Percentiles rank a stretch among this genome's conserved stretches.
Evolutionary conservation across 1,140 invertebrate genomes (phyloP).

Genomic region (Vollenhovia emeryi): DNA sequence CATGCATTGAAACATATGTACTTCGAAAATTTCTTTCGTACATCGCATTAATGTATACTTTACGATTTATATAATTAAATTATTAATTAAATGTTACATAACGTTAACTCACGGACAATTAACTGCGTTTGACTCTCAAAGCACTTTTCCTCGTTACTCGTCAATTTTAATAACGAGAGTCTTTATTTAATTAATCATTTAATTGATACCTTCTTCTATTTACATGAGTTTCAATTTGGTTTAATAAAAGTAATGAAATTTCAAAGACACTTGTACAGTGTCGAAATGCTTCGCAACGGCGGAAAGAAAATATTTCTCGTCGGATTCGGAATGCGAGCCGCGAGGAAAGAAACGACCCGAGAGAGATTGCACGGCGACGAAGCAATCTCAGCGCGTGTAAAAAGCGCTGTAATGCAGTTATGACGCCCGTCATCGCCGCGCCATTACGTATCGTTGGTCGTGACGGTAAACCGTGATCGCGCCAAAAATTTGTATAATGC

Average conservation of each 20-base stretch:
- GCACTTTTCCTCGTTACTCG: too few species aligned
- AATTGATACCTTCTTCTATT: background rate
- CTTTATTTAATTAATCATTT: too few species aligned
- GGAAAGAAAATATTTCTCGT: background rate
- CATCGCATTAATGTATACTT: background rate
- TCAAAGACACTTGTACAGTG: background rate
- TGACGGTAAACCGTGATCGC: constrained; percentile 44
- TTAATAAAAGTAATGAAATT: background rate
- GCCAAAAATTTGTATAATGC: constrained; percentile 12
- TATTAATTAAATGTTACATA: too few species aligned
- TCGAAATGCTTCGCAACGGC: background rate
- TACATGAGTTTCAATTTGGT: background rate
- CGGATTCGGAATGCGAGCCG: background rate
- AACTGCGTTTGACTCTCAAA: too few species aligned
- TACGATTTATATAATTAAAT: too few species aligned
- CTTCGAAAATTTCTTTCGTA: background rate
- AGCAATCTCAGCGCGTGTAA: constrained; percentile 18
- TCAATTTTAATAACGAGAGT: too few species aligned
- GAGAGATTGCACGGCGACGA: background rate
- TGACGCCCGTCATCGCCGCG: background rate
- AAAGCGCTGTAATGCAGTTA: constrained; percentile 38
- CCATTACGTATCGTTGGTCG: background rate
- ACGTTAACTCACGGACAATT: too few species aligned
- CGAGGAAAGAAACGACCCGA: background rate
- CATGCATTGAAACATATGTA: background rate